Conservation (phyloP, 2,888 invertebrate genomes). For the Scaeva pyrastri region DNA sequence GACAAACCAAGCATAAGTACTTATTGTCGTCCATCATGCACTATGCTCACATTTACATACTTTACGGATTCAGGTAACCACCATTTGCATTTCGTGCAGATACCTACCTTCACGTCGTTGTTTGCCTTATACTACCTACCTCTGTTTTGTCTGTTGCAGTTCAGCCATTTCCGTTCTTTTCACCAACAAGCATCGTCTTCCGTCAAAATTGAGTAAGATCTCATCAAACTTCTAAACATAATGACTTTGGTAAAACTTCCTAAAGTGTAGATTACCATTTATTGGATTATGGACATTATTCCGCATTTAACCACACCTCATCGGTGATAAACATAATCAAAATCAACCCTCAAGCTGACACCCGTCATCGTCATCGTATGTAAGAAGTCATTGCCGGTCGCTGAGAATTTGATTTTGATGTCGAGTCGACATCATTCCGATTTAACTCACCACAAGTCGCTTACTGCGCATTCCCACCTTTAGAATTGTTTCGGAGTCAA, state of each 20-base stretch:
- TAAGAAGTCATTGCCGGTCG: neutral
- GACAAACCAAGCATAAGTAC: neutral
- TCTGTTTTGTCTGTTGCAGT: too few relatives aligned
- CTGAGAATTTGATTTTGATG: neutral
- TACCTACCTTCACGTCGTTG: neutral
- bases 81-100: conserved; percentile 26
- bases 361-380: conserved; percentile 12
- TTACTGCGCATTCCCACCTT: conserved; percentile 19
- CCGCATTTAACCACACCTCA: conserved; percentile 64
- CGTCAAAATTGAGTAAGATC: conserved; percentile 38
- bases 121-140: neutral
- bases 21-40: neutral
- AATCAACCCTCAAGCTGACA: conserved; percentile 58
- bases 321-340: conserved; percentile 56
- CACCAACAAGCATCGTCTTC: conserved; percentile 18
- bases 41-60: neutral
- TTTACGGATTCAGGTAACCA: conserved; percentile 6
- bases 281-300: conserved; percentile 72
- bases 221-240: conserved; percentile 43
- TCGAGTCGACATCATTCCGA: neutral
- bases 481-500: conserved; percentile 17
- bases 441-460: conserved; percentile 23
- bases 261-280: conserved; percentile 68
- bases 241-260: conserved; percentile 52
- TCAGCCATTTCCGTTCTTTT: conserved; percentile 38